Conservation (phyloP, 1,140 invertebrate species). For the Melitaea cinxia region DNA sequence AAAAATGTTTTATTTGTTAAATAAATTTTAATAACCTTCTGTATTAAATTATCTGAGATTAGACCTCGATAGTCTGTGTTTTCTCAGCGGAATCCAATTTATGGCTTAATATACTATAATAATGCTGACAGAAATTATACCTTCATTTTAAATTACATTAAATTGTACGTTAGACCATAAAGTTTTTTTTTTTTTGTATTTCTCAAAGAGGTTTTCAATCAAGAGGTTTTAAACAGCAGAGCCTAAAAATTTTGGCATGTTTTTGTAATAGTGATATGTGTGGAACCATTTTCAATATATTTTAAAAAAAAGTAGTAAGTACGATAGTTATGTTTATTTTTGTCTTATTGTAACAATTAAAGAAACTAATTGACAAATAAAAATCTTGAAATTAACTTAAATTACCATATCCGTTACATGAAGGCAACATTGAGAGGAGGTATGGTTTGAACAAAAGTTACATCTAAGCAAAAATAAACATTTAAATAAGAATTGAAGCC, state of each 20-base stretch:
- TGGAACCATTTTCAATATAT: too few relatives aligned
- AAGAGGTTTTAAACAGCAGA: too few relatives aligned
- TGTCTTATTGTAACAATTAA: background rate
- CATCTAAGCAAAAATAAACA: too few relatives aligned
- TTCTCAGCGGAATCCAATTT: conserved; percentile 24
- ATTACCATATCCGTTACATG: conserved; percentile 23
- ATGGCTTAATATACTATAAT: conserved; percentile 44
- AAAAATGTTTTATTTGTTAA: too few relatives aligned
- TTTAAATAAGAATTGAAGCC: too few relatives aligned
- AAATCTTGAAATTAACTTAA: conserved; percentile 20
- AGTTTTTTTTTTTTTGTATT: background rate
- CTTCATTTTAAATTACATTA: conserved; percentile 27
- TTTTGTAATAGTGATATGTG: too few relatives aligned
- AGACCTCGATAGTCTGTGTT: conserved; percentile 37
- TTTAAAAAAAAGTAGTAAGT: too few relatives aligned
- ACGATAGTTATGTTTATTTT: background rate
- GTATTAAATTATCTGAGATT: too few relatives aligned
- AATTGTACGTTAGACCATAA: conserved; percentile 16
- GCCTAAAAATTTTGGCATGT: too few relatives aligned
- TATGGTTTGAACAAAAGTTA: background rate
- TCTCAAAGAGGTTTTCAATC: background rate
- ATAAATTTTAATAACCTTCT: too few relatives aligned
- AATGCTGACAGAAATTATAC: conserved; percentile 23
- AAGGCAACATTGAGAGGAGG: conserved; percentile 9
- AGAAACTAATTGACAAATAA: conserved; percentile 6